These are phyloP conservation scores for Campoplex capitator DNA, from an alignment of 2,888 invertebrate species.

Conservation along the genomic window DNA sequence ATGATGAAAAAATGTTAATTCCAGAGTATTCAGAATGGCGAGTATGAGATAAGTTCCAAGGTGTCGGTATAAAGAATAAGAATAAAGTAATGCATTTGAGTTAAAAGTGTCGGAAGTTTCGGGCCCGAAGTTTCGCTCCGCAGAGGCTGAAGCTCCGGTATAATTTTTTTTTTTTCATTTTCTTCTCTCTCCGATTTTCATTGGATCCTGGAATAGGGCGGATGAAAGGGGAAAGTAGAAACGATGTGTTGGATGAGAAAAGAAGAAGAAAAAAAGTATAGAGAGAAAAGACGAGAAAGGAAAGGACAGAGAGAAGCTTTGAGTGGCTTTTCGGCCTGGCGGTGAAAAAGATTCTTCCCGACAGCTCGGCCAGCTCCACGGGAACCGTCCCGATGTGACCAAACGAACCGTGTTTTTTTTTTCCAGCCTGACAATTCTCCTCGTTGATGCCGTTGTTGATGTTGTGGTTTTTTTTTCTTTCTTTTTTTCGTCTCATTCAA, in stretches of 20 bases:
- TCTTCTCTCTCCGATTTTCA: conserved; percentile 2
- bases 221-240: neutral
- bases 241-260: neutral
- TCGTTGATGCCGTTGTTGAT: neutral
- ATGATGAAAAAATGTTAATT: conserved; percentile 18
- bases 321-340: conserved; percentile 53
- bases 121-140: conserved; percentile 13
- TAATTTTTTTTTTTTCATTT: conserved; percentile 31
- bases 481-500: conserved; percentile 23
- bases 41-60: conserved; percentile 7
- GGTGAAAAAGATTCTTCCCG: conserved; percentile 48
- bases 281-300: neutral
- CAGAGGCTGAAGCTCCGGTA: neutral
- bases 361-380: conserved; percentile 7
- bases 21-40: neutral
- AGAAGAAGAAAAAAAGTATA: neutral
- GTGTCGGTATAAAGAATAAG: conserved; percentile 6
- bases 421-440: neutral
- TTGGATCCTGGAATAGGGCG: neutral
- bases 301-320: conserved; percentile 20
- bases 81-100: conserved; percentile 28
- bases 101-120: conserved; percentile 37
- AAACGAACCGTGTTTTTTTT: conserved; percentile 6
- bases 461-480: too few species aligned
- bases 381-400: conserved; percentile 1